Conservation (phyloP, 2,888 invertebrate genomes). For the Ophion ellenae region DNA sequence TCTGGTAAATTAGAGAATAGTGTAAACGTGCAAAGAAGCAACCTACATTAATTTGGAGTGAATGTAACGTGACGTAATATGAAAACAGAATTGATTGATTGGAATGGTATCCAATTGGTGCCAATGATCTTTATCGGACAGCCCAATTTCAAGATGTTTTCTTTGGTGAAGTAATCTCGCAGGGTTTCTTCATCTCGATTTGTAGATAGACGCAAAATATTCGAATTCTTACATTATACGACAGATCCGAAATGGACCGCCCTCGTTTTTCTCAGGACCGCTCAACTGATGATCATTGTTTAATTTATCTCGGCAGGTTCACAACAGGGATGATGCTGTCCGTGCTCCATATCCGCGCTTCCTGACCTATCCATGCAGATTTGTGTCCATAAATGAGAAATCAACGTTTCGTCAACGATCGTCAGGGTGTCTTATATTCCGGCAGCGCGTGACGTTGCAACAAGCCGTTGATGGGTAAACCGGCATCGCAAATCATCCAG, state of each 20-base stretch:
- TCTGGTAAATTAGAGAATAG: too few relatives aligned
- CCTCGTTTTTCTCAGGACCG: background rate
- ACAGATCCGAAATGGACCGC: background rate
- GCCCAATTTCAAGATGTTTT: background rate
- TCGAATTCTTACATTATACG: too few relatives aligned
- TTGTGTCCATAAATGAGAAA: constrained; percentile 4
- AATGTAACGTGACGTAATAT: too few relatives aligned
- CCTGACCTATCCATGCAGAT: constrained; percentile 35
- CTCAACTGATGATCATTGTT: constrained; percentile 11
- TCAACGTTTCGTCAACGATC: constrained; percentile 12
- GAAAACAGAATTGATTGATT: too few relatives aligned
- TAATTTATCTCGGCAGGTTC: constrained; percentile 41
- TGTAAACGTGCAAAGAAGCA: too few relatives aligned
- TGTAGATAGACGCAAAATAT: background rate
- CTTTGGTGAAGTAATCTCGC: background rate
- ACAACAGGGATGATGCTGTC: constrained; percentile 37
- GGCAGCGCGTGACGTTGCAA: constrained; percentile 18
- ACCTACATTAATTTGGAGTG: too few relatives aligned
- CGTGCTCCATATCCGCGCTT: constrained; percentile 24
- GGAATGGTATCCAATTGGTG: too few relatives aligned
- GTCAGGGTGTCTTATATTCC: constrained; percentile 6
- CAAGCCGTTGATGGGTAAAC: background rate
- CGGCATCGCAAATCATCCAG: constrained; percentile 3
- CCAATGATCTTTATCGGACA: background rate
- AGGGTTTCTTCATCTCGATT: background rate